Percentiles rank a stretch among this genome's conserved stretches.
Evolutionary conservation across 2,888 invertebrate species (phyloP).

Genomic region (Seira ritae): DNA sequence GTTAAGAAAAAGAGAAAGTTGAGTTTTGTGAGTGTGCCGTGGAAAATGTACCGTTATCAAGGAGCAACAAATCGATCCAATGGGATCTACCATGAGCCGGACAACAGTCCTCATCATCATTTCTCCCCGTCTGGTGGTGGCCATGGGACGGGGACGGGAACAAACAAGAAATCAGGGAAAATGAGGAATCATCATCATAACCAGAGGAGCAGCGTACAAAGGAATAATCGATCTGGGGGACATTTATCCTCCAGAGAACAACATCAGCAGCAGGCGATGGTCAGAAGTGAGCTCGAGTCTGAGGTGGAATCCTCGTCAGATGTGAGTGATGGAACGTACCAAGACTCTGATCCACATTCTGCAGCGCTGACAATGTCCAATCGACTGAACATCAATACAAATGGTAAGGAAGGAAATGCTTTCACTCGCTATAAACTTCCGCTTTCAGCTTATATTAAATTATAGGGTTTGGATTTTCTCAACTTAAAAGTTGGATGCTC

Average conservation of each 20-base stretch:
- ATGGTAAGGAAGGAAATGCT: conserved; percentile 64
- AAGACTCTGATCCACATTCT: conserved; percentile 71
- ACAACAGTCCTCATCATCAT: conserved; percentile 70
- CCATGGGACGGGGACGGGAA: neutral
- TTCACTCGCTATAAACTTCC: neutral
- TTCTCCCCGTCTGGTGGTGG: conserved; percentile 49
- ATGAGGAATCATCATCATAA: conserved; percentile 64
- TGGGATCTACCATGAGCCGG: conserved; percentile 73
- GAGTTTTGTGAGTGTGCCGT: no score
- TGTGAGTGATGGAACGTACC: conserved; percentile 72
- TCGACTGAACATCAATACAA: conserved; percentile 72
- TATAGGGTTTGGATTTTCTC: no score
- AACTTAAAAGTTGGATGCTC: no score
- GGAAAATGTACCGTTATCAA: conserved; percentile 72
- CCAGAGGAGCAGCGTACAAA: conserved; percentile 42
- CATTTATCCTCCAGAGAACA: conserved; percentile 64
- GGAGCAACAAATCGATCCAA: conserved; percentile 72
- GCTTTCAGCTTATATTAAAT: no score
- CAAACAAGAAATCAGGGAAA: conserved; percentile 61
- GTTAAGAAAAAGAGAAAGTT: conserved; percentile 7
- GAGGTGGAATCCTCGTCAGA: conserved; percentile 73
- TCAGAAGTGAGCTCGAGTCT: conserved; percentile 71
- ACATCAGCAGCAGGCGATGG: conserved; percentile 41
- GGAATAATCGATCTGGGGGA: conserved; percentile 61
- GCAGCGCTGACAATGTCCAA: conserved; percentile 70